Percentiles rank a stretch among this genome's conserved stretches.
Evolutionary conservation across 2,888 invertebrate genomes (phyloP).

Genomic region (Ariolimax columbianus): DNA sequence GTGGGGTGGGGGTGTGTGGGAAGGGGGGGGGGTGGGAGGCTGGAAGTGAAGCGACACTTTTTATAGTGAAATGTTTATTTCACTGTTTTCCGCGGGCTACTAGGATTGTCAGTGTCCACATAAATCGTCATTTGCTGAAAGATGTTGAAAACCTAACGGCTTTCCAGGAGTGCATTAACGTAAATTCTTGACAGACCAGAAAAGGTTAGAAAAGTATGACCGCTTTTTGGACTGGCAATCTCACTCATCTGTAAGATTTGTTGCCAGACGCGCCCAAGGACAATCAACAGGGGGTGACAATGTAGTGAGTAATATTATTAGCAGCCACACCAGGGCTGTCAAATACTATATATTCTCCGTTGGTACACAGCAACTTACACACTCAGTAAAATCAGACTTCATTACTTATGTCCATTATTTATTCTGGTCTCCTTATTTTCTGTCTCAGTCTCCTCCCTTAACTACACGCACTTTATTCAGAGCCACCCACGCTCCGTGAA

Average conservation of each 20-base stretch:
- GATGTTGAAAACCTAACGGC: too few relatives aligned
- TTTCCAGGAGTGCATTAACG: too few relatives aligned
- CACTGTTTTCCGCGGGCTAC: too few relatives aligned
- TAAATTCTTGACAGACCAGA: too few relatives aligned
- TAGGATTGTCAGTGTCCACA: too few relatives aligned
- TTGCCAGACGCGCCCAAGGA: neutral
- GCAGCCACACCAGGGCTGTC: too few relatives aligned
- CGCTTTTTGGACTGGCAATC: too few relatives aligned
- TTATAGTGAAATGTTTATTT: too few relatives aligned
- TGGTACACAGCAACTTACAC: neutral
- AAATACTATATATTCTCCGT: neutral
- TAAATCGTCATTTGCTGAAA: too few relatives aligned
- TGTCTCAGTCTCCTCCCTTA: neutral
- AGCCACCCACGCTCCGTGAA: neutral
- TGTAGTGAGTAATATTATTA: neutral
- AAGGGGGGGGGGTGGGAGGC: neutral
- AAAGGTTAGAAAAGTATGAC: too few relatives aligned
- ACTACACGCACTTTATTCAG: slow-evolving; percentile 1
- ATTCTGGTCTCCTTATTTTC: slow-evolving; percentile 5
- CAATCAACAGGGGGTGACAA: neutral
- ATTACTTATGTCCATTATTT: neutral
- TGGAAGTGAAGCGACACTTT: too few relatives aligned
- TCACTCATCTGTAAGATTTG: neutral
- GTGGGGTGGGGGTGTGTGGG: neutral
- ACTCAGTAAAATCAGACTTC: neutral